Evolutionary conservation across 2,888 invertebrate species (phyloP), one percentile per base, ranked within the genome.

Genomic region (Heliconius hortense): DNA sequence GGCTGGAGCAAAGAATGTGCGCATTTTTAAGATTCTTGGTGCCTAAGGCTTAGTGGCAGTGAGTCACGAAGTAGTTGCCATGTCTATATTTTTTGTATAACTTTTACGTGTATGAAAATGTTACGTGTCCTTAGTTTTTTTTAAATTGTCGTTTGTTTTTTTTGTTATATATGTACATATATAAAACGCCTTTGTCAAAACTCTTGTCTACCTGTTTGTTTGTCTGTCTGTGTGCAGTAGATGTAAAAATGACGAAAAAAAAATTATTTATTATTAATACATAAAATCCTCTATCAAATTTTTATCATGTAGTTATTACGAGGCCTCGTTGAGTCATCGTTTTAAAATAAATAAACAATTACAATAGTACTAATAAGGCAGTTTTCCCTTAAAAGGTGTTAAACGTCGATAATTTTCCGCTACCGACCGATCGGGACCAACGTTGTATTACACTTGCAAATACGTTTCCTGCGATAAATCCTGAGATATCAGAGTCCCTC

Each of bases 371-470:
- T 69, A 69, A 69, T 66, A 59, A 66, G 67, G 39, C 3, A 11
- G 43, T 67, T 43, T 72, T 72, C n/a, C 78, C 76, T 59, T 80
- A 72, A 71, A 73, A n/a, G 66, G 74, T 48, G 48, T 35, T 39
- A 43, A 62, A 69, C 74, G 64, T 66, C 71, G 76, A 76, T 76
- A 77, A 80, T 80, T 81, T 80, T 80, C 79, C 75, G 78, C 77
- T 78, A 76, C 79, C 77, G 78, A 78, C 78, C 78, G 78, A 79
- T 81, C 78, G 72, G 77, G 76, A 78, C 78, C 76, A 80, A 79
- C 78, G 73, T 28, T 64, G 64, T 85, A 90, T 90, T 90, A 88
- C 87, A 90, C 90, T 90, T 91, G 91, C 89, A 89, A 90, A 91
- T 90, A 88, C 84, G 87, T 88, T 85, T 88, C 87, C 84, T 82